Evolutionary conservation across 1,140 invertebrate species (phyloP), one percentile per base, ranked within the genome.

Genomic region (Odontomachus brunneus): DNA sequence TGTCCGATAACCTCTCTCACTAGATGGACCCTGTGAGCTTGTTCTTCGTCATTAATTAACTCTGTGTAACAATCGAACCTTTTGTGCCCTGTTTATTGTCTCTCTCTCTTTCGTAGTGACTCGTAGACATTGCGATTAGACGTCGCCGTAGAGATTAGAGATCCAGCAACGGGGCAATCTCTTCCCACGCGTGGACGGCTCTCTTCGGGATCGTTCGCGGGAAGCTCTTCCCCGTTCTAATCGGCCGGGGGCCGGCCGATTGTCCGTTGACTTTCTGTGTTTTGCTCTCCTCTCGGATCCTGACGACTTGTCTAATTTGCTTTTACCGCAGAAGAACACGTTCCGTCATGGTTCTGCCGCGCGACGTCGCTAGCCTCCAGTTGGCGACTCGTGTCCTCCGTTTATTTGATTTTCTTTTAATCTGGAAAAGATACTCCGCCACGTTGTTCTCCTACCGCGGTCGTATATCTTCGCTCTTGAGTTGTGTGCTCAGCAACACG

Each of bases 11-110:
- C 82, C 24, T 17, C 48, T 62, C 51, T 69, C 38, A 44, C 38
- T 44, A 17, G 24, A 22, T 17, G 49, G 53, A 26, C 26, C 49
- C 48, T 55, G n/a, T n/a, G 59, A 83, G 84, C 66, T 86, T 86
- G 75, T 51, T 81, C 82, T 62, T 84, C 60, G 59, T 87, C 66
- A 84, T 76, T 82, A 9, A 84, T 82, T 88, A 88, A 87, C 85
- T 80, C 59, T 88, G 65, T 87, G 75, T 73, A 88, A 80, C 60
- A 5, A 33, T 33, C 29, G 33, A 33, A 83, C 69, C 83, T 59
- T 44, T 44, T 55, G n/a, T n/a, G 66, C 74, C 85, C 75, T 44
- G 3, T 44, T 59, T 71, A n/a, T 19, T 71, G 11, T 71, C 19
- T 53, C 11, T 65, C 38, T 49, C 17, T 19, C 5, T 22, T n/a